Percentiles rank a stretch among this genome's conserved stretches.
Evolutionary conservation across 2,113 vertebrate genomes (phyloP).

Genomic region (Tonatia bakeri): DNA sequence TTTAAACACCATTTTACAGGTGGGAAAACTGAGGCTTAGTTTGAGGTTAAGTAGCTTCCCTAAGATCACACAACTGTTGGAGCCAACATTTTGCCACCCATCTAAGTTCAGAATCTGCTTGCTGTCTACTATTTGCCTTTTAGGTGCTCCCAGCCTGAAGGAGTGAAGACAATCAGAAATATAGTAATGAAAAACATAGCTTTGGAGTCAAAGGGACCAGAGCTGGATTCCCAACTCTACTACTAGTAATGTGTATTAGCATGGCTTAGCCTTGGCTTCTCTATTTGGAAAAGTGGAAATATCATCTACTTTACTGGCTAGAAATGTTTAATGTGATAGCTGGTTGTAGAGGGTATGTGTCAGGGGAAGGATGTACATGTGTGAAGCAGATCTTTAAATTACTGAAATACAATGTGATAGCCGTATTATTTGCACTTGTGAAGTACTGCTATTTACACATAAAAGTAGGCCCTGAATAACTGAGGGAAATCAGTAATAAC

Average conservation of each 20-base stretch:
- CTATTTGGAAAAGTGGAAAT: not conserved
- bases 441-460: not conserved
- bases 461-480: not conserved
- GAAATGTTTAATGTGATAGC: not conserved
- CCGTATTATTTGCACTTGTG: not conserved
- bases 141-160: not conserved
- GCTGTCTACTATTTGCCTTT: not conserved
- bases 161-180: not conserved
- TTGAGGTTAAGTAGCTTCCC: not conserved
- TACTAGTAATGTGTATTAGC: not conserved
- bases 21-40: not conserved
- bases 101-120: not conserved
- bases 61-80: not conserved
- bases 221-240: not conserved
- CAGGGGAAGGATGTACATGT: no score
- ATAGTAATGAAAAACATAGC: not conserved
- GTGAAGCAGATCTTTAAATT: not conserved
- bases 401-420: not conserved
- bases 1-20: not conserved
- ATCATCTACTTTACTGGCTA: not conserved
- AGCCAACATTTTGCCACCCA: not conserved
- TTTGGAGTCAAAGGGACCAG: not conserved
- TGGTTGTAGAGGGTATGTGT: not conserved
- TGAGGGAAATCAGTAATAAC: not conserved
- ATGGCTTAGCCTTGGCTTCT: not conserved